Percentiles rank a stretch among this genome's conserved stretches.
phyloP scores from a whole-genome alignment of 1,140 invertebrate species.

The Drosophila novamexicana region DNA sequence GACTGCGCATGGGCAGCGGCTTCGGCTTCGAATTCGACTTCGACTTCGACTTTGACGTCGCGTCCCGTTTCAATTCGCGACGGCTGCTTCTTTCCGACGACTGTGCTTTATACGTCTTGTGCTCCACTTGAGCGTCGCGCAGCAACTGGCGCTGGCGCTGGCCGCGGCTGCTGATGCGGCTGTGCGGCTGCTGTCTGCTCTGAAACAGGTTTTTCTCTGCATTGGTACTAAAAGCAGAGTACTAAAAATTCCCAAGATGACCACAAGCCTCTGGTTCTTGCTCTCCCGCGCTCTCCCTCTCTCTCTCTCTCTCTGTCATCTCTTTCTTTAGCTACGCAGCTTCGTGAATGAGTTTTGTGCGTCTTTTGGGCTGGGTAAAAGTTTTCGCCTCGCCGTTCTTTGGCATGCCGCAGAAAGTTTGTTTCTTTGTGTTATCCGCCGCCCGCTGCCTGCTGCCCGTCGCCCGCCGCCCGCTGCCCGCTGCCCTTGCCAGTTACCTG shows the following conservation, averaged over 20 bases:
- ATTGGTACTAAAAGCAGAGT: constrained; percentile 52
- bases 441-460: constrained; percentile 32
- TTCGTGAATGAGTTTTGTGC: constrained; percentile 76
- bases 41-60: constrained; percentile 32
- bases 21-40: constrained; percentile 34
- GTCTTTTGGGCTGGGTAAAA: constrained; percentile 64
- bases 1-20: constrained; percentile 61
- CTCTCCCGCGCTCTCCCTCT: constrained; percentile 10
- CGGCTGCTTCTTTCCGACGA: constrained; percentile 8
- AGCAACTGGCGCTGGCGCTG: constrained; percentile 66
- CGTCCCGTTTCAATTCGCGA: constrained; percentile 39
- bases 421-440: constrained; percentile 62
- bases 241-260: constrained; percentile 74
- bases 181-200: constrained; percentile 29
- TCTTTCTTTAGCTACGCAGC: constrained; percentile 26
- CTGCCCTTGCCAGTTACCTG: constrained; percentile 70
- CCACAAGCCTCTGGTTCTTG: constrained; percentile 18
- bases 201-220: constrained; percentile 60
- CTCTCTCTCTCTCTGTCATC: constrained; percentile 29
- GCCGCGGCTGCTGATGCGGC: constrained; percentile 12
- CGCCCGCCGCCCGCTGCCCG: constrained; percentile 51
- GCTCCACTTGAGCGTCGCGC: constrained; percentile 72
- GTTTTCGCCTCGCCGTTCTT: constrained; percentile 67
- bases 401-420: constrained; percentile 71
- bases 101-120: constrained; percentile 34